Conservation (phyloP, 2,888 invertebrate species). For the Pycnomerus fuliginosus region DNA sequence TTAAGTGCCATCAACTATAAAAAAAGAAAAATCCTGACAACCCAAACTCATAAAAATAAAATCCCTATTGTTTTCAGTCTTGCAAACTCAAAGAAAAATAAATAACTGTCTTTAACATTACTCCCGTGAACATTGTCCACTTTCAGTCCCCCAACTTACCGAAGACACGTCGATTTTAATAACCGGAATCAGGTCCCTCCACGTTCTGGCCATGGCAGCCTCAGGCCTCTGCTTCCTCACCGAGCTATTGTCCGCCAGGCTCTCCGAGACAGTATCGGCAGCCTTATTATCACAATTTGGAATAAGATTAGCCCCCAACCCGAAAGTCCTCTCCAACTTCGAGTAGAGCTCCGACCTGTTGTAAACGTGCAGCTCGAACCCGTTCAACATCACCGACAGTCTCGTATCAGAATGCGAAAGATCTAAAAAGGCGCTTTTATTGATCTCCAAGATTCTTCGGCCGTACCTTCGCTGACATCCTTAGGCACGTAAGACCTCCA, state of each 20-base stretch:
- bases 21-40: too few species aligned
- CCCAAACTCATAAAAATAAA: too few species aligned
- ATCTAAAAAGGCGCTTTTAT: constrained; percentile 61
- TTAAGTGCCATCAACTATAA: too few species aligned
- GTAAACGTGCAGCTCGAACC: constrained; percentile 93
- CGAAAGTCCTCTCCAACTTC: constrained; percentile 84
- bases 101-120: too few species aligned
- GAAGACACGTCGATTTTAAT: constrained; percentile 93
- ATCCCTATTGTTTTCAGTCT: too few species aligned
- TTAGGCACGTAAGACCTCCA: constrained; percentile 96
- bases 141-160: constrained; percentile 58
- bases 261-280: constrained; percentile 33
- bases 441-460: neutral
- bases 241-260: constrained; percentile 31
- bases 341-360: constrained; percentile 88
- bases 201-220: constrained; percentile 83
- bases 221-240: constrained; percentile 63
- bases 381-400: constrained; percentile 87
- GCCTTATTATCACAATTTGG: constrained; percentile 53
- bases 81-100: too few species aligned
- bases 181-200: constrained; percentile 95
- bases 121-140: too few species aligned
- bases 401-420: constrained; percentile 93
- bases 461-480: constrained; percentile 87
- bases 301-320: constrained; percentile 76